Conservation (phyloP, 64 coral and sea anemone species). For the Montipora efflorescens region DNA sequence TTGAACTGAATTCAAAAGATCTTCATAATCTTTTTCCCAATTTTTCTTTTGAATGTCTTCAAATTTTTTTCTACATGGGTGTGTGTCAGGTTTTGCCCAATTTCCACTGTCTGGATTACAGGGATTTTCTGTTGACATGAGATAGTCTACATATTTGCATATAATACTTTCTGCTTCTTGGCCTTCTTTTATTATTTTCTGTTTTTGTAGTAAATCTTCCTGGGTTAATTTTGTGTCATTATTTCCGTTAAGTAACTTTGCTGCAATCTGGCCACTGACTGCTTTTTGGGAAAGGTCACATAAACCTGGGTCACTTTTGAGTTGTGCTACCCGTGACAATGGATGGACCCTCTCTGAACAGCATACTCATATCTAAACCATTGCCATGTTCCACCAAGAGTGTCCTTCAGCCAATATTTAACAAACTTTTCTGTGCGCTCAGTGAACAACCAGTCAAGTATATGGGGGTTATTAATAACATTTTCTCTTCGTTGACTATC, state of each 20-base stretch:
- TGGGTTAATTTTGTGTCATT: background rate
- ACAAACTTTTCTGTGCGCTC: slow-evolving; percentile 15
- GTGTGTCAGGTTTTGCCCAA: slow-evolving; percentile 34
- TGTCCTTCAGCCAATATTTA: slow-evolving; percentile 42
- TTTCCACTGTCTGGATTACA: slow-evolving; percentile 20
- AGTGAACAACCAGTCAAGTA: slow-evolving; percentile 16
- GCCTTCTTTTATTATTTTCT: background rate
- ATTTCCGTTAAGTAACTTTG: background rate
- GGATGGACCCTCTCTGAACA: slow-evolving; percentile 45
- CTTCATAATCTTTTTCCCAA: slow-evolving; percentile 29
- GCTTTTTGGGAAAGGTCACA: slow-evolving; percentile 53
- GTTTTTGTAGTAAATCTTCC: background rate
- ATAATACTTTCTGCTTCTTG: slow-evolving; percentile 4
- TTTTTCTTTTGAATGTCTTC: background rate
- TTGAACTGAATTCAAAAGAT: slow-evolving; percentile 52
- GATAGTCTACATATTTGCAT: slow-evolving; percentile 57
- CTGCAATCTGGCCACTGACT: background rate
- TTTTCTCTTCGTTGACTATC: background rate
- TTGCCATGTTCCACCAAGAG: slow-evolving; percentile 20
- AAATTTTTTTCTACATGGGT: slow-evolving; percentile 32
- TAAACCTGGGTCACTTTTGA: slow-evolving; percentile 22
- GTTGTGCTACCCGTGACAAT: slow-evolving; percentile 38
- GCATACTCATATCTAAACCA: slow-evolving; percentile 62
- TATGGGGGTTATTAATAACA: slow-evolving; percentile 22
- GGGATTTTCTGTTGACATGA: slow-evolving; percentile 35